These are phyloP conservation scores for Torymus auratus DNA, from an alignment of 2,888 invertebrate species.

Conservation along the genomic window DNA sequence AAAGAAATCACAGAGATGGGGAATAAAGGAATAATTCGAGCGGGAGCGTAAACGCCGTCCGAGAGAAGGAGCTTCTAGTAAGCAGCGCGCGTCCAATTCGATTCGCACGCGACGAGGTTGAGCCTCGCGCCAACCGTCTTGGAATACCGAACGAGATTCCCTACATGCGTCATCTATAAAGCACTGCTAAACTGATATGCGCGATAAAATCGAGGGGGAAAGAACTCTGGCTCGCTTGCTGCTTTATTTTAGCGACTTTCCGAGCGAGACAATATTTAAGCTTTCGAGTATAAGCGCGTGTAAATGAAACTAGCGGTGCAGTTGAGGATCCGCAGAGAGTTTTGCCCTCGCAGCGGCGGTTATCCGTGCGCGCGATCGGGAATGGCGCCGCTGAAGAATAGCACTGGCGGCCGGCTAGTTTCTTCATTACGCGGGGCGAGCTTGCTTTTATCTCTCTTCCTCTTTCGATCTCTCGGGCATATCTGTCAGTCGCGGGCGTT, in stretches of 20 bases:
- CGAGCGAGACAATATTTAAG: too few relatives aligned
- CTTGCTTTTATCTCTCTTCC: constrained; percentile 42
- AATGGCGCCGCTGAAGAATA: not conserved
- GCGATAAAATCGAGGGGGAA: constrained; percentile 44
- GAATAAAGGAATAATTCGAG: constrained; percentile 4
- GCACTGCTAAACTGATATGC: constrained; percentile 49
- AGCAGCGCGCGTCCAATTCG: constrained; percentile 67
- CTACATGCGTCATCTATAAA: constrained; percentile 62
- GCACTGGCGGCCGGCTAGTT: constrained; percentile 27
- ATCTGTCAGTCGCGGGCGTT: constrained; percentile 26
- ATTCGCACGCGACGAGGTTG: constrained; percentile 61
- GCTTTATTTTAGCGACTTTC: too few relatives aligned
- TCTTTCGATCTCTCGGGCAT: constrained; percentile 27
- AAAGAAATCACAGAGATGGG: not conserved
- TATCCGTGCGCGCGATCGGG: constrained; percentile 17
- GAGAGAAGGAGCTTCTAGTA: constrained; percentile 33
- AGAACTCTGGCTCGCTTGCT: not conserved
- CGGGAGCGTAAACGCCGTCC: constrained; percentile 10
- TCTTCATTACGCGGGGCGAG: constrained; percentile 27
- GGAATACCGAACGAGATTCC: constrained; percentile 68
- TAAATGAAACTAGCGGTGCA: not conserved
- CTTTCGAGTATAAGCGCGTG: too few relatives aligned
- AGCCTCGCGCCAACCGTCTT: constrained; percentile 58
- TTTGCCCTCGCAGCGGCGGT: constrained; percentile 1
- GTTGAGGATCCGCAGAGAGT: constrained; percentile 16